phyloP scores from a whole-genome alignment of 2,797 vertebrate species.

The Echeneis naucrates region DNA sequence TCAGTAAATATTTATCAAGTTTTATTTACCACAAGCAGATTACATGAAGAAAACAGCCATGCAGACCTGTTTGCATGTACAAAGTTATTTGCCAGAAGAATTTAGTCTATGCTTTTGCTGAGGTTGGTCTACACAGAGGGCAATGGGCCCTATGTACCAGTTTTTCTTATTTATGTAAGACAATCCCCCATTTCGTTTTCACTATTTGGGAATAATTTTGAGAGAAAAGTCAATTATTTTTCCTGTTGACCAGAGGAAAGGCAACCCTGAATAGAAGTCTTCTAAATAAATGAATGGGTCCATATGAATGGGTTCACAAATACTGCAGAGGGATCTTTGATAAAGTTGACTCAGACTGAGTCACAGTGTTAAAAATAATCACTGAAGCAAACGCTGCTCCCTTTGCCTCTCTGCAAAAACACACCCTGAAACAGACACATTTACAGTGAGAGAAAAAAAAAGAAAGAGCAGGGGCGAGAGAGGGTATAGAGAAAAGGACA shows the following conservation, averaged over 20 bases:
- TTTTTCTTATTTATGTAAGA: conserved; percentile 38
- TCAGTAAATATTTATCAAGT: conserved; percentile 1
- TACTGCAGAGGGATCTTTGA: conserved; percentile 60
- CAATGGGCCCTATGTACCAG: conserved; percentile 1
- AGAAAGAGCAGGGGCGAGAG: neutral
- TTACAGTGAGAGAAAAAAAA: neutral
- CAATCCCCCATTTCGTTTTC: conserved; percentile 29
- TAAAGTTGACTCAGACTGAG: conserved; percentile 74
- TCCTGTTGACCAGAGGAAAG: conserved; percentile 31
- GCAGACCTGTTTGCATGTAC: conserved; percentile 26
- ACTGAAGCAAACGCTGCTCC: conserved; percentile 53
- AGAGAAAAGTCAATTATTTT: conserved; percentile 14
- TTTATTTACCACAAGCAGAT: conserved; percentile 28
- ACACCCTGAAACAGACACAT: conserved; percentile 35
- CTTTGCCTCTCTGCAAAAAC: conserved; percentile 50
- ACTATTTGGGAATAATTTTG: conserved; percentile 24
- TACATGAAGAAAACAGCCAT: conserved; percentile 21
- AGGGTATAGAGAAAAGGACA: neutral
- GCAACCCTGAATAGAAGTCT: conserved; percentile 12
- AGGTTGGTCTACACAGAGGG: conserved; percentile 22
- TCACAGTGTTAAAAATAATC: conserved; percentile 76
- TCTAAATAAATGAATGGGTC: conserved; percentile 52
- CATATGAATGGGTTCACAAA: conserved; percentile 67
- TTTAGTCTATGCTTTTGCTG: conserved; percentile 30
- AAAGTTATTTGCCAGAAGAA: conserved; percentile 51